phyloP scores from a whole-genome alignment of 2,797 vertebrate genomes.

The Myotis planiceps region DNA sequence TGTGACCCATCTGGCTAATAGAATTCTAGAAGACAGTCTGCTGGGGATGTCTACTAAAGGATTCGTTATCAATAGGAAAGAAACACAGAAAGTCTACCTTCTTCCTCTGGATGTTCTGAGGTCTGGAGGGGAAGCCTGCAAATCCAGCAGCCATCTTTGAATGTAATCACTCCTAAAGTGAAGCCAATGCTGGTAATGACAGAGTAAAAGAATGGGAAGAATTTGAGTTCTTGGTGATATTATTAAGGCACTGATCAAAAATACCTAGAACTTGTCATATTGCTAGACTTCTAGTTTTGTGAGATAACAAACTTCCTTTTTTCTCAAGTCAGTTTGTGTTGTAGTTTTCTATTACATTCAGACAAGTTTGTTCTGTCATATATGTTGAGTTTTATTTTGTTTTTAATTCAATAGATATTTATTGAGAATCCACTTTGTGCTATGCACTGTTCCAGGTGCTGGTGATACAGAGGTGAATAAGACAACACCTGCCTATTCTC shows the following conservation, averaged over 20 bases:
- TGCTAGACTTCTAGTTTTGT: background rate
- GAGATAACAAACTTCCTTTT: background rate
- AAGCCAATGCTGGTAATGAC: background rate
- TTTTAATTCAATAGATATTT: background rate
- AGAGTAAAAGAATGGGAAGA: background rate
- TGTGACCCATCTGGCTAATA: background rate
- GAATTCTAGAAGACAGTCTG: background rate
- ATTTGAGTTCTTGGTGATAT: background rate
- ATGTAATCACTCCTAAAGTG: background rate
- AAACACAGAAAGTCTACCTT: background rate
- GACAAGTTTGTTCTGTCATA: background rate
- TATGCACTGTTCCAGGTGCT: background rate
- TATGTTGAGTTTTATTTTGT: background rate
- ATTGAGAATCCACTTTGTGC: background rate
- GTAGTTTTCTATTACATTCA: background rate
- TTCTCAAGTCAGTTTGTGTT: background rate
- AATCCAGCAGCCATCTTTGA: background rate
- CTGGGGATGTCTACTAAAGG: background rate
- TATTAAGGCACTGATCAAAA: background rate
- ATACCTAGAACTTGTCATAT: background rate
- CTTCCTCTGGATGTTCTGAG: background rate
- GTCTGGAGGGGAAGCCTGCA: background rate
- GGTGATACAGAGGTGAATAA: background rate
- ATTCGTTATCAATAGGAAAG: background rate
- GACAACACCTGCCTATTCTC: background rate